Evolutionary conservation across 2,113 vertebrate species (phyloP), one percentile per base, ranked within the genome.

Genomic region (Triplophysa dalaica): DNA sequence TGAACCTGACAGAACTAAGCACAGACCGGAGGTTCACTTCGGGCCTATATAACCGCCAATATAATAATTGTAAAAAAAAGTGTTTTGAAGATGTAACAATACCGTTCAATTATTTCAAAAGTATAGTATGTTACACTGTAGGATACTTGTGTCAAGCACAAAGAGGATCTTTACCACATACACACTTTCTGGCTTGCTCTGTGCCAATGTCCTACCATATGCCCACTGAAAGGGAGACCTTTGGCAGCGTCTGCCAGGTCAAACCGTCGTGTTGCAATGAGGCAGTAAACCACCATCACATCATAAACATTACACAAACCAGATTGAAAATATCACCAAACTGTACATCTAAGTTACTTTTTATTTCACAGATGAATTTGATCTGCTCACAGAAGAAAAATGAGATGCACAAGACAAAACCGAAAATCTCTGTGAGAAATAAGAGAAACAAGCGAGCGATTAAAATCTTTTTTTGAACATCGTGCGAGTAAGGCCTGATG

Each of bases 211-310:
- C 91, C 93, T 93, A 91, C 90, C 94, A 93, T 94, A 95, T 89
- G 85, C 87, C 91, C 89, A 93, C 94, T 94, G 93, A 93, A 94
- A 92, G 94, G 95, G 94, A 94, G 94, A 94, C 94, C 92, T 89
- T 75, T 88, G 91, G 92, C 92, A 84, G 85, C 88, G 90, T 90
- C 87, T 94, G 93, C 93, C 91, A 93, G 96, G 93, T 93, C 90
- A 92, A 90, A 92, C 91, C 90, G 90, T 92, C 89, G 91, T 91
- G 91, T 91, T 82, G 29, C 10, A 73, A 50, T 21, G 6, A 62
- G 56, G 69, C 69, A 81, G 13, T 26, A 22, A 75, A 73, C 70
- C 22, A 80, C 64, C 24, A 24, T 9, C 56, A 22, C 8, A 72
- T 61, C 26, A 38, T 56, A 3, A 48, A 45, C 43, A 13, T 54